Percentiles rank a stretch among this genome's conserved stretches.
These are phyloP conservation scores for Nesogale talazaci DNA, from an alignment of 2,113 vertebrate species.

Conservation along the genomic window DNA sequence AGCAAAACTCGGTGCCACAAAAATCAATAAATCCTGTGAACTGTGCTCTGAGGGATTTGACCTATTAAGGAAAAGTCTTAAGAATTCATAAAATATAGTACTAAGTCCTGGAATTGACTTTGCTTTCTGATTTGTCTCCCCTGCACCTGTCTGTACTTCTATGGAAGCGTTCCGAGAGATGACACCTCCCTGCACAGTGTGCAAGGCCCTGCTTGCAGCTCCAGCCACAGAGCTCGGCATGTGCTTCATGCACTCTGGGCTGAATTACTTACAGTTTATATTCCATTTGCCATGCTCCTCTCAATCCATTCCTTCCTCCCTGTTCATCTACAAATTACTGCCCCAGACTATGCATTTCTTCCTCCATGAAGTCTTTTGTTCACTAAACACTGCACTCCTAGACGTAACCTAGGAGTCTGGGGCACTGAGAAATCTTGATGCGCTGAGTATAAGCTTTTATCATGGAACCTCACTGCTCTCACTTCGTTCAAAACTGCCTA, in stretches of 20 bases:
- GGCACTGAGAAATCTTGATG: background rate
- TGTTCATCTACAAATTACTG: background rate
- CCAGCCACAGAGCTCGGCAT: background rate
- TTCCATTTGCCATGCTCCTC: background rate
- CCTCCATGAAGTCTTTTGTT: background rate
- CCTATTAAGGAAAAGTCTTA: conserved; percentile 37
- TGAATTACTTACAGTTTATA: background rate
- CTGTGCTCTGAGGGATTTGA: conserved; percentile 30
- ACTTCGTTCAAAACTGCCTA: background rate
- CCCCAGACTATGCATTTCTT: too few species aligned
- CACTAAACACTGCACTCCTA: background rate
- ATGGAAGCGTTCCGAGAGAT: background rate
- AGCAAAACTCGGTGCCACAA: conserved; percentile 48
- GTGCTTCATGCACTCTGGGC: fast-evolving
- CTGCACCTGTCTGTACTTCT: background rate
- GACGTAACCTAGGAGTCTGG: too few species aligned
- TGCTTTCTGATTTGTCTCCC: background rate
- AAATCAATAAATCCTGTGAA: conserved; percentile 15
- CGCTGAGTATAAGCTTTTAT: background rate
- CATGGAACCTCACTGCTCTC: fast-evolving
- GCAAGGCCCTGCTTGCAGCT: too few species aligned
- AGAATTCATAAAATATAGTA: background rate
- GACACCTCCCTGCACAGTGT: too few species aligned
- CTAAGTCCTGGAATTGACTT: too few species aligned
- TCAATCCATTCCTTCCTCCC: too few species aligned